These are phyloP conservation scores for Strongylocentrotus purpuratus DNA, from an alignment of 35 echinoderm and acorn worm species.

Conservation along the genomic window DNA sequence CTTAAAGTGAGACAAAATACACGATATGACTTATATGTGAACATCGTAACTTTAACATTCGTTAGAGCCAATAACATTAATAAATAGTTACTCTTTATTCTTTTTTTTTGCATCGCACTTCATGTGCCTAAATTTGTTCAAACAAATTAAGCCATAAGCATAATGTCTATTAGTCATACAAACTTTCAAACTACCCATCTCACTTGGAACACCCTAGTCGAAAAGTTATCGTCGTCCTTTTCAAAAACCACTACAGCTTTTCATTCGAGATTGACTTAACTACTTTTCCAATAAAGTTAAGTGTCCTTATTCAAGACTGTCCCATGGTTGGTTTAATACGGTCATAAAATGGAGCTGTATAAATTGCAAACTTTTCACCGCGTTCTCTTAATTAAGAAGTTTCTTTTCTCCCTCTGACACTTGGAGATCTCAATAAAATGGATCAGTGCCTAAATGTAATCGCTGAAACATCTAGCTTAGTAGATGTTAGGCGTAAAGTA, in stretches of 20 bases:
- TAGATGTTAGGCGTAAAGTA: background rate
- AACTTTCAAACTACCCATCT: background rate
- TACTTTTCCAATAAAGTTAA: background rate
- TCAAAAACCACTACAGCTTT: background rate
- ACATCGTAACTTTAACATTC: no score
- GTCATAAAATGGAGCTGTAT: background rate
- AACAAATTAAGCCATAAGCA: background rate
- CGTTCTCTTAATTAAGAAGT: background rate
- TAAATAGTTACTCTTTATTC: background rate
- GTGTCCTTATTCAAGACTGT: background rate
- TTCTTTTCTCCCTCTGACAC: background rate
- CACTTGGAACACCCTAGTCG: conserved; percentile 4
- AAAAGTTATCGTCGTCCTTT: background rate
- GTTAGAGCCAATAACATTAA: no score
- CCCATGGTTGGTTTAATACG: background rate
- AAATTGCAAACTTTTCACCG: background rate
- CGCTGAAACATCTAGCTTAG: background rate
- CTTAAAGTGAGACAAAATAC: no score
- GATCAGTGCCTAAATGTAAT: background rate
- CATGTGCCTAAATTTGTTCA: background rate
- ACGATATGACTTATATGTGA: no score
- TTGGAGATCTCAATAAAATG: conserved; percentile 25
- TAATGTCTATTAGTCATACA: background rate
- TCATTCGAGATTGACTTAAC: background rate
- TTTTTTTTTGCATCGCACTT: background rate